phyloP scores from a whole-genome alignment of 2,797 vertebrate genomes.

The Brotula barbata region DNA sequence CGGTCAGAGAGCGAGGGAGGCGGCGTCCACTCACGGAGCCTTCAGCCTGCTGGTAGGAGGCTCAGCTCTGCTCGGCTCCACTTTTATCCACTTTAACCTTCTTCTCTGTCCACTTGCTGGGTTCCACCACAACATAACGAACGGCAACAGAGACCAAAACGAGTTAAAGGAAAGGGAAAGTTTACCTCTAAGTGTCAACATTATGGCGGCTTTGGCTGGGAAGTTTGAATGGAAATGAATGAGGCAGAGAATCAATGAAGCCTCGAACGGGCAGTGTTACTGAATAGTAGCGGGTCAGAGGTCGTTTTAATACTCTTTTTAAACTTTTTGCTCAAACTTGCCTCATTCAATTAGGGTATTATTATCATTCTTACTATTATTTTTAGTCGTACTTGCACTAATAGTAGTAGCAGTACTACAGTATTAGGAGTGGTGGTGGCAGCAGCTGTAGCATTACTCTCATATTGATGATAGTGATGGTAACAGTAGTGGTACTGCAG shows the following conservation, averaged over 20 bases:
- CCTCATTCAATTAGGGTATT: background rate
- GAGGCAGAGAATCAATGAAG: background rate
- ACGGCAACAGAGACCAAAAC: too few relatives aligned
- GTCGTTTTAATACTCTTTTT: background rate
- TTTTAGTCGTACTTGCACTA: background rate
- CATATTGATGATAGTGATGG: background rate
- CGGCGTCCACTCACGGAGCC: conserved; percentile 38
- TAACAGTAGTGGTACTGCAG: too few relatives aligned
- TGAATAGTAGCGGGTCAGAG: background rate
- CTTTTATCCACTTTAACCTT: background rate
- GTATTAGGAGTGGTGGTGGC: too few relatives aligned
- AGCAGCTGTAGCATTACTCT: background rate
- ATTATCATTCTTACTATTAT: background rate
- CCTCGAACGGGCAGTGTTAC: background rate
- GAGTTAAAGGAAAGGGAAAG: too few relatives aligned
- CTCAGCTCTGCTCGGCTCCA: conserved; percentile 4
- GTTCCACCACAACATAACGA: background rate
- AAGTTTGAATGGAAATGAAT: conserved; percentile 25
- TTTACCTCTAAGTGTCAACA: too few relatives aligned
- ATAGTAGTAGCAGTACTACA: background rate
- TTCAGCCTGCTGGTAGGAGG: conserved; percentile 69
- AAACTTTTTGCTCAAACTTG: conserved; percentile 2
- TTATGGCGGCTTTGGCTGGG: too few relatives aligned
- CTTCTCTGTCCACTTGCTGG: background rate
- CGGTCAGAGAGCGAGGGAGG: conserved; percentile 35